Evolutionary conservation across 2,888 invertebrate genomes (phyloP), one percentile per base, ranked within the genome.

Genomic region (Steinernema carpocapsae): DNA sequence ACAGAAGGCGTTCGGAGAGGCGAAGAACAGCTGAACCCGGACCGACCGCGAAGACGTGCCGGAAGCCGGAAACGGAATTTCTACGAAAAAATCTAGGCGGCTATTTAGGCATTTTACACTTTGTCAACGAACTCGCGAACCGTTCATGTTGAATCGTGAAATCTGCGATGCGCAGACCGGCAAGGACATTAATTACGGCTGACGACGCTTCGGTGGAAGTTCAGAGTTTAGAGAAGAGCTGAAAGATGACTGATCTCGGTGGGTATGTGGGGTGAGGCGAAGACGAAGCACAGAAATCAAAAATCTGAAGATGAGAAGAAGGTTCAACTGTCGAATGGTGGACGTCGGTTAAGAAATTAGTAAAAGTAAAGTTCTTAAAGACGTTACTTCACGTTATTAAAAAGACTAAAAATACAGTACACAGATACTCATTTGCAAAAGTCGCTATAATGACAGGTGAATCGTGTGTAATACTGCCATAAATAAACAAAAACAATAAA

Each of bases 41-140:
- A 14, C 64, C 64, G 37, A 32, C 6, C 6, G 26, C 29, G 6
- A 29, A 17, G 26, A 26, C n/a, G n/a, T n/a, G n/a, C n/a, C n/a
- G n/a, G n/a, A n/a, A n/a, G n/a, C 64, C 64, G 64, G 64, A 64
- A 64, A 26, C 19, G 64, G 29, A 32, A 32, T 64, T 32, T 22
- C 51, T 4, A 26, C 29, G 48, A 48, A 48, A 17, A 4, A 19
- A 48, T 48, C 14, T 14, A 17, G 32, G 64, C 7, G 26, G 32
- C 29, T 64, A 37, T 64, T 64, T 64, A 10, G 64, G 7, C 29
- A 24, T 4, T 14, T 64, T 64, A 64, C 64, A 64, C 64, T 64
- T 64, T 64, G 64, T 64, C 64, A 64, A 64, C 64, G 64, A 64
- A 64, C 64, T 64, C 48, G 64, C 32, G 32, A 32, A 64, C 64